Conservation (phyloP, 2,888 invertebrate genomes). For the Andrena trimmerana region DNA sequence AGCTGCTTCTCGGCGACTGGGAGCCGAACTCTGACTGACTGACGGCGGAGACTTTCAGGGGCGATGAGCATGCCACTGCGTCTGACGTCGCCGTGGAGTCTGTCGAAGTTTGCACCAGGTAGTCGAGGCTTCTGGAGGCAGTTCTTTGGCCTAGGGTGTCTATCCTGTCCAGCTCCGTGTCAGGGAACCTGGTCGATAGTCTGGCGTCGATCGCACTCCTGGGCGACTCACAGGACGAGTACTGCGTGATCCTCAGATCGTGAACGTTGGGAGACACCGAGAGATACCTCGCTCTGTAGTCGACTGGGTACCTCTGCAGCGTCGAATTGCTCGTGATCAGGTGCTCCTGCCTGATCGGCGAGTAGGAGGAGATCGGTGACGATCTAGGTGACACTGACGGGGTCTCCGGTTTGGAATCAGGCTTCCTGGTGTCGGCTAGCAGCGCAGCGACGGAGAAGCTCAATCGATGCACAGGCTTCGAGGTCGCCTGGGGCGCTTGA, state of each 20-base stretch:
- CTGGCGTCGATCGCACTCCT: conserved; percentile 44
- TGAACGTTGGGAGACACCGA: conserved; percentile 54
- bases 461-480: conserved; percentile 81
- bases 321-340: conserved; percentile 38
- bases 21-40: conserved; percentile 68
- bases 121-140: conserved; percentile 55
- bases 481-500: conserved; percentile 60
- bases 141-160: conserved; percentile 53
- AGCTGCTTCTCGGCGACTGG: conserved; percentile 79
- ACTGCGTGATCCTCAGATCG: conserved; percentile 37
- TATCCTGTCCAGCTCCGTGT: conserved; percentile 56
- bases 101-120: conserved; percentile 37
- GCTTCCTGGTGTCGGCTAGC: conserved; percentile 86
- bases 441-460: conserved; percentile 88
- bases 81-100: conserved; percentile 47
- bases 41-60: conserved; percentile 40
- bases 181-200: conserved; percentile 59
- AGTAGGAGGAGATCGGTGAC: conserved; percentile 65
- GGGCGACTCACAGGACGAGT: conserved; percentile 42
- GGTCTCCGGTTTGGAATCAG: conserved; percentile 43
- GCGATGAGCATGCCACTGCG: conserved; percentile 43
- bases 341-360: conserved; percentile 68
- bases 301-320: conserved; percentile 63
- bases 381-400: conserved; percentile 52
- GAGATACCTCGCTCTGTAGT: conserved; percentile 64